A percentile compares a stretch with the other conserved stretches of the same genome.
Conservation (phyloP, 30 jellyfish, hydroid and myxozoan genomes). For the Haliclystus octoradiatus region DNA sequence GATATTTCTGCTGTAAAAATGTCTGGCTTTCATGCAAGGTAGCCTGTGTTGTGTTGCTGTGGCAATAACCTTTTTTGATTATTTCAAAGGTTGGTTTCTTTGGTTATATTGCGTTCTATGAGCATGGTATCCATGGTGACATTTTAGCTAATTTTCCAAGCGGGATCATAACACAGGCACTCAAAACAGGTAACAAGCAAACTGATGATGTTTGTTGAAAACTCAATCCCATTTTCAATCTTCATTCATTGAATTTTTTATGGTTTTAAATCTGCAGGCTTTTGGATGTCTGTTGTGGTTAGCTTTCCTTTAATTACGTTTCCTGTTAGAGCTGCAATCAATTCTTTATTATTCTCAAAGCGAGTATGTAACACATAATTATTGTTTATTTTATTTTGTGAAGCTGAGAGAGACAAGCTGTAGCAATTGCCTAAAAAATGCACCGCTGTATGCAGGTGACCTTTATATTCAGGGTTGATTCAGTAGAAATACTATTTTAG, state of each 20-base stretch:
- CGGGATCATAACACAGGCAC: conserved; percentile 62
- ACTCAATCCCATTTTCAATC: neutral
- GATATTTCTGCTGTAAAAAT: no score
- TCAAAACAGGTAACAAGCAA: conserved; percentile 73
- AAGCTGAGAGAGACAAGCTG: neutral
- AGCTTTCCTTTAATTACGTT: conserved; percentile 82
- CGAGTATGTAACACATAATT: conserved; percentile 14
- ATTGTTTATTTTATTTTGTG: neutral
- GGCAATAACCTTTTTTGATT: no score
- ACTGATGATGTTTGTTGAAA: neutral
- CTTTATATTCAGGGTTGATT: no score
- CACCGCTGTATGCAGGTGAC: no score
- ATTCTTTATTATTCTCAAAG: conserved; percentile 56
- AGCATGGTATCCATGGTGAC: conserved; percentile 77
- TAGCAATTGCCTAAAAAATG: no score
- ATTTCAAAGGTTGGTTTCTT: conserved; percentile 90
- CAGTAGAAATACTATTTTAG: no score
- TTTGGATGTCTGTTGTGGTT: conserved; percentile 75
- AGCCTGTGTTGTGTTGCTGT: no score
- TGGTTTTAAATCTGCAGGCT: no score
- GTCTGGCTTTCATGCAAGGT: no score
- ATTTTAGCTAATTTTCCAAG: conserved; percentile 77
- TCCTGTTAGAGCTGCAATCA: conserved; percentile 83
- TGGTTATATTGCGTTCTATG: conserved; percentile 88
- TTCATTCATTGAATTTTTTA: no score